Base-by-base conservation (phyloP, 2,113 vertebrate genomes). In the Perca flavescens region DNA sequence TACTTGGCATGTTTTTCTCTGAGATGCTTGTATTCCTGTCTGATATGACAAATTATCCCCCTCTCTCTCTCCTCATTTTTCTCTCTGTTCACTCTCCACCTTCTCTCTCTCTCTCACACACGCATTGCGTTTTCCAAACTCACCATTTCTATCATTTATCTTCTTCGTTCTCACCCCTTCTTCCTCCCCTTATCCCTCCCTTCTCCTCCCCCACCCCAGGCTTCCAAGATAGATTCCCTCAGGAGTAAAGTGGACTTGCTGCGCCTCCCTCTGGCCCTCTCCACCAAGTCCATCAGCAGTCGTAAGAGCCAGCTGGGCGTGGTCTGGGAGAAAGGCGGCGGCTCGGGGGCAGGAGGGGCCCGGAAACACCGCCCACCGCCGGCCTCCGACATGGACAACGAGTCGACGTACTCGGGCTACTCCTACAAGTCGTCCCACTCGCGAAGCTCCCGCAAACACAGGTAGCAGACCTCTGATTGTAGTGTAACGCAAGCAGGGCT, bases 141-240 rank as follows among this genome's bases (percentile, higher is more conserved):
- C 21, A 7, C 7, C 21, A 4, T 16, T 70, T 62, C 25, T 50
- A 28, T 49, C 64, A 17, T 46, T 50, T 57, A 14, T 86, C 62
- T 36, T 68, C 43, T 7, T 16, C 5, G 14, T 36, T 69, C 49
- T 53, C 31, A 36, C 43, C 58, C 66, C 9, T 3, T 34, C 31
- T n/a, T 43, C 0, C 13, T 15, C 70, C 7, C 11, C 61, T 16
- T 6, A 7, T 52, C 53, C 31, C 49, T 50, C 54, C n/a, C 17
- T 0, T 21, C n/a, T 6, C 52, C 12, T 6, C 17, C 25, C 80
- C 43, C n/a, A n/a, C 10, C 21, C 31, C 82, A 93, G 91, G 93
- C 93, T 80, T 97, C 96, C 97, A 99, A 98, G 94, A 99, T 99
- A 98, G 97, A 99, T 96, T 97, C 97, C 96, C 94, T 99, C 96